These are phyloP conservation scores for Aphodius granarius DNA, from an alignment of 2,888 invertebrate species.

Conservation along the genomic window DNA sequence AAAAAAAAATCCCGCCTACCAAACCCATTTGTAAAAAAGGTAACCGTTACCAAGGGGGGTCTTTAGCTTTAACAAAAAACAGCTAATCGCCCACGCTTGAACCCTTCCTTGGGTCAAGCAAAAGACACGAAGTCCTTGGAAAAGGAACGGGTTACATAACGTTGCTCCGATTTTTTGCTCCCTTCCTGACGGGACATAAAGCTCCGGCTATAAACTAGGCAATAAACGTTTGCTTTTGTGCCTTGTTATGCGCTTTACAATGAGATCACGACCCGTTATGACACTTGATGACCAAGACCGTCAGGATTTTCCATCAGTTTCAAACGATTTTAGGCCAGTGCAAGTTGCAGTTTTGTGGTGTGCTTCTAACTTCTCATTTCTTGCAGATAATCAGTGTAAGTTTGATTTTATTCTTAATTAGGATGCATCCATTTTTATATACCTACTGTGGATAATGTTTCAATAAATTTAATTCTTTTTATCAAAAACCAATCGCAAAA, in stretches of 20 bases:
- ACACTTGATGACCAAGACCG: neutral
- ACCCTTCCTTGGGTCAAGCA: neutral
- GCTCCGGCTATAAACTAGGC: conserved; percentile 6
- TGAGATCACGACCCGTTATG: conserved; percentile 11
- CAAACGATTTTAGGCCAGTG: neutral
- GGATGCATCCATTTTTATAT: too few species aligned
- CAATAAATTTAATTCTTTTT: too few species aligned
- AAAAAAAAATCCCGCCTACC: neutral
- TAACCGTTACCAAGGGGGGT: neutral
- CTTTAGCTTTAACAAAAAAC: neutral
- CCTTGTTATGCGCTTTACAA: conserved; percentile 8
- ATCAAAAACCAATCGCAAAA: too few species aligned
- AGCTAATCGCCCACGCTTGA: neutral
- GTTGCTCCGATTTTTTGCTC: neutral
- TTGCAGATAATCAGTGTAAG: too few species aligned
- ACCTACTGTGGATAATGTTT: too few species aligned
- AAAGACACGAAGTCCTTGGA: neutral
- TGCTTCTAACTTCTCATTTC: neutral
- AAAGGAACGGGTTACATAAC: neutral
- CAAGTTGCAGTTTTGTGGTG: neutral
- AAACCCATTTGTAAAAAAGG: neutral
- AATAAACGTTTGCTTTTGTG: conserved; percentile 12
- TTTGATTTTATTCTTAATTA: too few species aligned
- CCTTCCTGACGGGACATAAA: neutral
- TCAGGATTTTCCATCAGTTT: conserved; percentile 5